Conservation (phyloP, 2,888 invertebrate species). For the Sphaerophoria taeniata region DNA sequence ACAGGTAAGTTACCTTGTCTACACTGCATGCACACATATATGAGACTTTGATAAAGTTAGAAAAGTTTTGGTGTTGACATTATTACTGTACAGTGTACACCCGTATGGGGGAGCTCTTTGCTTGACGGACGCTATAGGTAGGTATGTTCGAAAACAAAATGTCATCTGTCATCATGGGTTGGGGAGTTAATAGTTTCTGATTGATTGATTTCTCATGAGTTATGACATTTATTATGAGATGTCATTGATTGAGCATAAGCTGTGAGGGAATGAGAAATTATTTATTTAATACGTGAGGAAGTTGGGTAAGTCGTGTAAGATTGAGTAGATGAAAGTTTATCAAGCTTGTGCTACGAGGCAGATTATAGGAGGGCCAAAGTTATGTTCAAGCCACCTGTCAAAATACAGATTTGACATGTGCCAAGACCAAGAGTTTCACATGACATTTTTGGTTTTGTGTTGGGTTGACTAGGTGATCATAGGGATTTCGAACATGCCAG, state of each 20-base stretch:
- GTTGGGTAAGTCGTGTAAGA: background rate
- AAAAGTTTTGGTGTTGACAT: constrained; percentile 34
- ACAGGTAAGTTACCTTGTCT: background rate
- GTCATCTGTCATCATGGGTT: constrained; percentile 49
- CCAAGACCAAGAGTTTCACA: too few species aligned
- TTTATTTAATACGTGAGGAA: constrained; percentile 4
- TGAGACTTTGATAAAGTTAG: constrained; percentile 32
- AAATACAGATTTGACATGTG: too few species aligned
- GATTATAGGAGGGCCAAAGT: background rate
- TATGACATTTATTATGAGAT: constrained; percentile 40
- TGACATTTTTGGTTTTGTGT: too few species aligned
- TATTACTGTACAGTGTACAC: background rate
- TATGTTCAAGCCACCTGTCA: too few species aligned
- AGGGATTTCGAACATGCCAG: too few species aligned
- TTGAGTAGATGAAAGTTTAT: background rate
- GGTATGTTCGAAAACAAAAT: constrained; percentile 36
- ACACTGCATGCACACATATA: background rate
- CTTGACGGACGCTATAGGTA: background rate
- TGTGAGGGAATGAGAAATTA: background rate
- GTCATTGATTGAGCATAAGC: constrained; percentile 15
- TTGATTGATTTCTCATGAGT: constrained; percentile 50
- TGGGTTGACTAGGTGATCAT: too few species aligned
- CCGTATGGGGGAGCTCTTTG: constrained; percentile 21
- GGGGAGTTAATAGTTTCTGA: constrained; percentile 31
- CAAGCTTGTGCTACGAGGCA: background rate